phyloP scores from a whole-genome alignment of 1,140 invertebrate species.

The Agrilus planipennis region DNA sequence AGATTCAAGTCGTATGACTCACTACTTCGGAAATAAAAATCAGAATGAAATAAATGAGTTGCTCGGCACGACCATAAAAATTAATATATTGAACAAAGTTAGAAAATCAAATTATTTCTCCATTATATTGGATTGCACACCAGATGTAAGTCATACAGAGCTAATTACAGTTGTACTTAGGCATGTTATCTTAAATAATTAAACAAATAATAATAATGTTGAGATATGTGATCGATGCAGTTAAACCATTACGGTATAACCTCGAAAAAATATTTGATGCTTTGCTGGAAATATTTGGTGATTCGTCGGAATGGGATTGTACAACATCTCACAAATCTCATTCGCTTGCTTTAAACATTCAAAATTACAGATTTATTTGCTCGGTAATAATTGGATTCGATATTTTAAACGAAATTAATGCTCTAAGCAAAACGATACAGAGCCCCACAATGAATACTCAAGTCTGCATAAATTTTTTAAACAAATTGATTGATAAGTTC shows the following conservation, averaged over 20 bases:
- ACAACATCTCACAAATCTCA: constrained; percentile 3
- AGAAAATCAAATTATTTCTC: constrained; percentile 23
- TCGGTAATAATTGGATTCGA: constrained; percentile 6
- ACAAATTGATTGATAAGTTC: constrained; percentile 12
- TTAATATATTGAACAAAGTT: constrained; percentile 14
- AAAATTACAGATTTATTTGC: constrained; percentile 13
- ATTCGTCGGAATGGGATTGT: constrained; percentile 3
- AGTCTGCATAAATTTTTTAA: constrained; percentile 9
- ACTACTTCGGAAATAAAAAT: constrained; percentile 18
- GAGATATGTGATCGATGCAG: constrained; percentile 16
- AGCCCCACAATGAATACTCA: constrained; percentile 10
- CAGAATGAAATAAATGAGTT: constrained; percentile 23
- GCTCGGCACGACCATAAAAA: constrained; percentile 14
- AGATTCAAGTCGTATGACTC: constrained; percentile 10
- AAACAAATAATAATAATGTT: too few species aligned
- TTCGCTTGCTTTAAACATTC: constrained; percentile 4
- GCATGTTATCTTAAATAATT: too few species aligned
- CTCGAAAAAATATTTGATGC: constrained; percentile 15
- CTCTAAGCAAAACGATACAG: constrained; percentile 10
- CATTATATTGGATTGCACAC: constrained; percentile 24
- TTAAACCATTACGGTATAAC: constrained; percentile 12
- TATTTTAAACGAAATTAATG: constrained; percentile 11
- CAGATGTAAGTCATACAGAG: constrained; percentile 21
- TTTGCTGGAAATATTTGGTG: constrained; percentile 12
- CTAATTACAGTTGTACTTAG: constrained; percentile 22